Conservation (phyloP, 2,113 vertebrate species). For the Nothobranchius kuhntae region DNA sequence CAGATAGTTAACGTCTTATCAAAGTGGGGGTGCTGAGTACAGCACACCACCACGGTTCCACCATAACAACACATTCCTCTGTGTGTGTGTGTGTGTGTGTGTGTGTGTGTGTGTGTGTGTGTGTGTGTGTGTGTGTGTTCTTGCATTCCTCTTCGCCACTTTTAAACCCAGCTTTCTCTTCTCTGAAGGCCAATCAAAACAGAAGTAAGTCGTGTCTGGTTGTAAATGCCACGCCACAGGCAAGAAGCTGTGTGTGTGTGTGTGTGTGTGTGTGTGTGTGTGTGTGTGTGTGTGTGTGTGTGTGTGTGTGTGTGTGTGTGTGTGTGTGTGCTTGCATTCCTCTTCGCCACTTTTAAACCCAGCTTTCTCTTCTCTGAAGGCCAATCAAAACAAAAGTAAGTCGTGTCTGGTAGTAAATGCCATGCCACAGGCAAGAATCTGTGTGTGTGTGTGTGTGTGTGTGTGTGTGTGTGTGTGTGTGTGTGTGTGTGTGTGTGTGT, state of each 20-base stretch:
- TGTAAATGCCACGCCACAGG: slow-evolving; percentile 50
- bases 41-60: slow-evolving; percentile 34
- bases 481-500: no score
- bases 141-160: slow-evolving; percentile 63
- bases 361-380: slow-evolving; percentile 37
- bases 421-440: slow-evolving; percentile 39
- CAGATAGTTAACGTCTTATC: slow-evolving; percentile 56
- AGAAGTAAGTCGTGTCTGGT: slow-evolving; percentile 55
- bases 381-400: slow-evolving; percentile 70
- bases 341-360: slow-evolving; percentile 58
- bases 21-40: slow-evolving; percentile 54
- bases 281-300: not conserved
- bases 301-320: slow-evolving; percentile 18
- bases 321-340: slow-evolving; percentile 49
- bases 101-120: slow-evolving; percentile 17
- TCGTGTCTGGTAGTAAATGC: slow-evolving; percentile 47
- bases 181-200: slow-evolving; percentile 62
- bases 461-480: not conserved
- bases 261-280: slow-evolving; percentile 20
- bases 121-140: slow-evolving; percentile 10
- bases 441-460: slow-evolving; percentile 4
- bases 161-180: slow-evolving; percentile 48
- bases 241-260: no score
- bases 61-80: slow-evolving; percentile 65
- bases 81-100: slow-evolving; percentile 17